A percentile compares a stretch with the other conserved stretches of the same genome.
These are phyloP conservation scores for Allolobophora icterica DNA, from an alignment of 2,888 invertebrate genomes.

Conservation along the genomic window DNA sequence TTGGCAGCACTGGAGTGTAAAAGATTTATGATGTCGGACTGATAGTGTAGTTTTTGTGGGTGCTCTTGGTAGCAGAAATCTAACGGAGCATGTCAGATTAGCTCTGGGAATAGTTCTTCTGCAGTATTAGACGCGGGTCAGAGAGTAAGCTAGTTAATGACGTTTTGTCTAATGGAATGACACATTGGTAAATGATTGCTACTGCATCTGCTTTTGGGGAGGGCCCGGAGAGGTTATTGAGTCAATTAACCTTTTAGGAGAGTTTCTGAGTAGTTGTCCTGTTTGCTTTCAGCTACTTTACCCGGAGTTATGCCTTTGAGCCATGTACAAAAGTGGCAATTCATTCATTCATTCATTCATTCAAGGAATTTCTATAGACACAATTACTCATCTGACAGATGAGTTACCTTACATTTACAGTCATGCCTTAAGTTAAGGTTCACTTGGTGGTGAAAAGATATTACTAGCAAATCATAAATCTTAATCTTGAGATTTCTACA, in stretches of 20 bases:
- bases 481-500: too few relatives aligned
- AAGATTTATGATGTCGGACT: too few relatives aligned
- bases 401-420: background rate
- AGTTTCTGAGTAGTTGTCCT: background rate
- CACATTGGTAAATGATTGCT: background rate
- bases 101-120: background rate
- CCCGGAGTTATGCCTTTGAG: background rate
- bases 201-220: background rate
- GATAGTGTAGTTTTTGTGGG: too few relatives aligned
- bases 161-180: background rate
- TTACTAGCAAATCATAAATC: too few relatives aligned
- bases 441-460: too few relatives aligned
- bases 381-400: too few relatives aligned
- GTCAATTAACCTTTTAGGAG: background rate
- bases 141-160: background rate
- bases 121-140: background rate
- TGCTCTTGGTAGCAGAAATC: background rate
- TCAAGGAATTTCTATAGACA: too few relatives aligned
- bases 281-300: background rate
- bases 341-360: too few relatives aligned
- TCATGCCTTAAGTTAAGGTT: background rate
- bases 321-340: background rate
- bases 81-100: conserved; percentile 17
- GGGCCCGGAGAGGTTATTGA: background rate
- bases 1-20: too few relatives aligned